phyloP scores from a whole-genome alignment of 2,888 invertebrate species.

The Aspidiotus destructor region DNA sequence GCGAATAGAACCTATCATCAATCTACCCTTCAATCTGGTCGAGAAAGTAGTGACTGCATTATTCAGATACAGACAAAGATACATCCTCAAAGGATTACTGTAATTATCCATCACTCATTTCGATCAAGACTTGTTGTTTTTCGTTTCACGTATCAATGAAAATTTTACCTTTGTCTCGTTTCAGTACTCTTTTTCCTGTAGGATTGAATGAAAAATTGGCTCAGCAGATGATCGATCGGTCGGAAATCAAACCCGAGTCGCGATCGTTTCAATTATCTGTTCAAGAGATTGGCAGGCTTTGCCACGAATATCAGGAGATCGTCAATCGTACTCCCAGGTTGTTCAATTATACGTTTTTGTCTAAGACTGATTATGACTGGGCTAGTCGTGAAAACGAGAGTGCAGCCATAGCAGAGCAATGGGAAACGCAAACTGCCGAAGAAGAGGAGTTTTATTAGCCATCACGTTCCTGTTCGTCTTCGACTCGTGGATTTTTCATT shows the following conservation, averaged over 20 bases:
- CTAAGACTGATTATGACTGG: slow-evolving; percentile 30
- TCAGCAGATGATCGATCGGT: slow-evolving; percentile 55
- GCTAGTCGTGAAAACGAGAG: slow-evolving; percentile 11
- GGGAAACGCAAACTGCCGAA: neutral
- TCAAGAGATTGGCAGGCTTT: slow-evolving; percentile 66
- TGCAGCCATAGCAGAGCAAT: neutral
- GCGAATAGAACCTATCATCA: slow-evolving; percentile 59
- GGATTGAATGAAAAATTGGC: slow-evolving; percentile 55
- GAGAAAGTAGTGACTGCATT: slow-evolving; percentile 81
- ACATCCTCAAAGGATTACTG: slow-evolving; percentile 57
- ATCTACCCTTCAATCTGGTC: slow-evolving; percentile 68
- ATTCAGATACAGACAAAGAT: slow-evolving; percentile 83
- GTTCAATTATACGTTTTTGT: slow-evolving; percentile 36
- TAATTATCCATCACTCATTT: slow-evolving; percentile 39
- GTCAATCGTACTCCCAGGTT: slow-evolving; percentile 42
- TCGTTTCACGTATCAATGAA: neutral
- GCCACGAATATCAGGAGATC: slow-evolving; percentile 64
- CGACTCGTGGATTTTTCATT: no score
- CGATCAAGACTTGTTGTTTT: neutral
- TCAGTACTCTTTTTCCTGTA: slow-evolving; percentile 66
- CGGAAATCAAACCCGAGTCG: slow-evolving; percentile 59
- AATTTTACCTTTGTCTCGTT: neutral
- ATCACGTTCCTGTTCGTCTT: neutral
- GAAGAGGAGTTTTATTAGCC: slow-evolving; percentile 24
- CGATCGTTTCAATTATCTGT: slow-evolving; percentile 66